Percentiles rank a stretch among this genome's conserved stretches.
phyloP scores from a whole-genome alignment of 2,888 invertebrate genomes.

The Hydroisotoma schaefferi region DNA sequence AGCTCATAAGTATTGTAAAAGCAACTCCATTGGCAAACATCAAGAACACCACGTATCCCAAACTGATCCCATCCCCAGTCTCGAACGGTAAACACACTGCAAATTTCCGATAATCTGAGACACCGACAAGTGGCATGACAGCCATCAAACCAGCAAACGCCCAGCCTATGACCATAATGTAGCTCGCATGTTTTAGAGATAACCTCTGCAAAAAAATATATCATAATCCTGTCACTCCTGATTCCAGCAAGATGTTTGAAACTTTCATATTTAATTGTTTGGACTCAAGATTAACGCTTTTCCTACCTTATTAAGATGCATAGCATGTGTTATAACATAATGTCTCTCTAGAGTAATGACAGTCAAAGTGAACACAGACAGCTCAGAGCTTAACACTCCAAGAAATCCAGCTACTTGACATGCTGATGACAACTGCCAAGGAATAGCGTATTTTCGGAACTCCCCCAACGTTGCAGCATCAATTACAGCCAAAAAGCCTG shows the following conservation, averaged over 20 bases:
- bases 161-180: slow-evolving; percentile 93
- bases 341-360: slow-evolving; percentile 93
- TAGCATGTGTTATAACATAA: slow-evolving; percentile 96
- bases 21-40: slow-evolving; percentile 90
- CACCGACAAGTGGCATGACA: slow-evolving; percentile 78
- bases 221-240: slow-evolving; percentile 12
- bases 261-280: background rate
- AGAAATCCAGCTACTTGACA: slow-evolving; percentile 93
- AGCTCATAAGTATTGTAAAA: slow-evolving; percentile 90
- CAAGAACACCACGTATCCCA: slow-evolving; percentile 83
- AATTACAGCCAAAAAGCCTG: slow-evolving; percentile 87
- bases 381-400: slow-evolving; percentile 86
- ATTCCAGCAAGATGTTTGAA: background rate
- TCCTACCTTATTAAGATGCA: slow-evolving; percentile 80
- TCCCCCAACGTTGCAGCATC: slow-evolving; percentile 94
- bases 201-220: slow-evolving; percentile 55
- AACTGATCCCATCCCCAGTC: slow-evolving; percentile 71
- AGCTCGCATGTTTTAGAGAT: slow-evolving; percentile 84
- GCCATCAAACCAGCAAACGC: slow-evolving; percentile 82
- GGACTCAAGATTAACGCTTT: background rate
- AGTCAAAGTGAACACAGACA: slow-evolving; percentile 85
- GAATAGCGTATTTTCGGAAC: slow-evolving; percentile 92
- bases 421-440: slow-evolving; percentile 93
- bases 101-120: slow-evolving; percentile 93
- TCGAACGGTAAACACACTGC: slow-evolving; percentile 96